Evolutionary conservation across 2,888 invertebrate genomes (phyloP), one percentile per base, ranked within the genome.

Genomic region (Muscina levida): DNA sequence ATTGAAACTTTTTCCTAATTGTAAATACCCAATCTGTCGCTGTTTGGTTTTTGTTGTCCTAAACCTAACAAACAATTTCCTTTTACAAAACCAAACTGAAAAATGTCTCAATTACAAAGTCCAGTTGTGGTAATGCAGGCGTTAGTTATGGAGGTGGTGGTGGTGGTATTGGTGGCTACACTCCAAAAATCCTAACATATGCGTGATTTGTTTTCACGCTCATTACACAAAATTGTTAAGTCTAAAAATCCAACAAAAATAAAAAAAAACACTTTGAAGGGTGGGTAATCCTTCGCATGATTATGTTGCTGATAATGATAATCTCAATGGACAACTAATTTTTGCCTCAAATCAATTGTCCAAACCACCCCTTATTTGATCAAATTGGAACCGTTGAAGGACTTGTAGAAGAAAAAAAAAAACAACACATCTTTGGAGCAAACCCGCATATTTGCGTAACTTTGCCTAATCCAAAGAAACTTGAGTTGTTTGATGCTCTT

Each of bases 191-290:
- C 68, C 13, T 53, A 56, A 68, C 68, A 68, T 68, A 56, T 68
- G 68, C 68, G 39, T 68, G 46, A 68, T 42, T 68, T 81, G 74
- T 72, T 74, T 72, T 74, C 68, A 81, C 56, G 77, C 74, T 81
- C 74, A 77, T 81, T 77, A 81, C 74, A 74, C 46, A 62, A 53
- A 77, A 74, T 80, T 71, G 66, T 76, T 56, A 22, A 71, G 53
- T 48, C 26, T 70, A 8, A 31, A 31, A 31, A n/a, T n/a, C 48
- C 71, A 11, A 22, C 53, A 70, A 68, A 22, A 22, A 51, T 51
- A 22, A 22, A 19, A 22, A 22, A 22, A 26, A 22, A 42, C 4
- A 22, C 8, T 2, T 15, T 19, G 62, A 42, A 11, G 62, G 62
- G 22, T 13, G 24, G 56, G 42, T 62, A 62, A 62, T 62, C 62